Evolutionary conservation across 2,888 invertebrate species (phyloP).

Genomic region (Gastracanthus pulcherrimus): DNA sequence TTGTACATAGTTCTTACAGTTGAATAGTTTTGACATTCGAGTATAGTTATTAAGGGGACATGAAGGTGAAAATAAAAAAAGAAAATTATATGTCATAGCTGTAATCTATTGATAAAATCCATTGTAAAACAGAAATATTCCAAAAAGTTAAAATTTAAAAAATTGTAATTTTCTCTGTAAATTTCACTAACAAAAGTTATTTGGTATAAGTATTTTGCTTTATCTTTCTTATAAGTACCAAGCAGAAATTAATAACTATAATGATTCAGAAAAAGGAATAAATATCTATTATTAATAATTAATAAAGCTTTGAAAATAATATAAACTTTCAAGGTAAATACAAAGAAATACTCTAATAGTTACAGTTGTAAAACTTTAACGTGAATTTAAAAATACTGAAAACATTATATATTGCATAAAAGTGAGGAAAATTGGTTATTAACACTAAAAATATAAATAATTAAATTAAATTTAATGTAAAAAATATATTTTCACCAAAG

Average conservation of each 20-base stretch:
- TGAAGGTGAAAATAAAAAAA: not conserved
- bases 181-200: not conserved
- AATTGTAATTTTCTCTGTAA: not conserved
- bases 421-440: not conserved
- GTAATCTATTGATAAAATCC: not conserved
- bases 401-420: not conserved
- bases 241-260: too few species aligned
- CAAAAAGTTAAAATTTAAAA: not conserved
- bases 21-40: not conserved
- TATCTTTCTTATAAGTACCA: too few species aligned
- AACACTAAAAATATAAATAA: slow-evolving; percentile 3
- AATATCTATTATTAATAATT: not conserved
- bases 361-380: not conserved
- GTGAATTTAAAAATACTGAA: not conserved
- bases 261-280: too few species aligned
- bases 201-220: too few species aligned
- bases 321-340: not conserved
- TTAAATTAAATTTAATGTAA: not conserved
- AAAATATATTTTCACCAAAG: slow-evolving; percentile 27
- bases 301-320: too few species aligned
- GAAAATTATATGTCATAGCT: not conserved
- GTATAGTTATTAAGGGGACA: slow-evolving; percentile 12
- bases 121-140: not conserved
- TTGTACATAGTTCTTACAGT: not conserved
- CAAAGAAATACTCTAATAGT: not conserved